Base-by-base conservation (phyloP, 2,113 vertebrate species). In the Zingel zingel region DNA sequence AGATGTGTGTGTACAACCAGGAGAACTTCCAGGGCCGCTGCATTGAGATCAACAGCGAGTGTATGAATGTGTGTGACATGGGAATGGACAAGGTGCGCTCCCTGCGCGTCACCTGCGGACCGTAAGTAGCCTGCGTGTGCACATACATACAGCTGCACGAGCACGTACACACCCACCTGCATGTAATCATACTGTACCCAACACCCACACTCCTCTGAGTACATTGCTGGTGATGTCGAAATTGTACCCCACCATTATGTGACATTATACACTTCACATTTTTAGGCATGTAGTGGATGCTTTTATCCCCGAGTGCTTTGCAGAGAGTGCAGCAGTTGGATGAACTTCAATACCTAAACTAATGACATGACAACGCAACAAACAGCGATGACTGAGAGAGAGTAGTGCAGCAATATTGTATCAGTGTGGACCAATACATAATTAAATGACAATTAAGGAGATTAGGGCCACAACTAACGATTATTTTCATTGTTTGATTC, bases 1-100 rank as follows among this genome's bases (percentile, higher is more conserved):
- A 96, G 95, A 94, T 96, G 94, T 92, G 74, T 0, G 88, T 95
- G 66, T 96, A 77, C 12, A 94, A 96, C 74, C 94, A 94, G 89
- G 95, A 96, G 89, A 96, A 95, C 81, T 96, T 96, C 90, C 95
- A 96, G 92, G 95, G 95, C 21, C 93, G 94, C 80, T 92, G 91
- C 39, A 90, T 94, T 4, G 95, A 95, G 92, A 95, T 96, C 88
- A 92, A 4, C 0, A 76, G 19, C 7, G 94, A 96, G 92, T 95
- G 94, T 73, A 89, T 94, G 91, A 96, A 93, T 4, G 91, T 94
- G 85, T 95, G 93, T 47, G 94, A 95, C 48, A 88, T 93, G 75
- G 94, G 95, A 56, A 95, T 96, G 91, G 95, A 96, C 78, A 91
- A 71, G 74, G 94, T 95, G 62, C 94, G 94, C 82, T 96, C 95